Evolutionary conservation across 1,140 invertebrate species (phyloP).

Genomic region (Neodiprion pinetum): DNA sequence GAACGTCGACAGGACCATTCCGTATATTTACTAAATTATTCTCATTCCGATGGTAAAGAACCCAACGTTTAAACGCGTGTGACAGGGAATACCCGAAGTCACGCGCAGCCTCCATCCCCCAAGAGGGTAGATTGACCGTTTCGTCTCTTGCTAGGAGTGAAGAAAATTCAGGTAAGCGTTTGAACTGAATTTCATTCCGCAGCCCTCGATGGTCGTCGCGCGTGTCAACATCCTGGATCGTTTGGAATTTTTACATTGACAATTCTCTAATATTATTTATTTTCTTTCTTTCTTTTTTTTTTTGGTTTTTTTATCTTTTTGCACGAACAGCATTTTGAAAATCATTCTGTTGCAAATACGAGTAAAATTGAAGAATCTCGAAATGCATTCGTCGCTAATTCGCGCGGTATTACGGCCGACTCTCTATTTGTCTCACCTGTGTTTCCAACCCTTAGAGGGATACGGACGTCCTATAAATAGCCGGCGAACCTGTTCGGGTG

Average conservation of each 20-base stretch:
- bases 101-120: too few relatives aligned
- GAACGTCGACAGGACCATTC: constrained; percentile 1
- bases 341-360: background rate
- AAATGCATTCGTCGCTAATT: constrained; percentile 27
- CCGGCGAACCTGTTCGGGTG: background rate
- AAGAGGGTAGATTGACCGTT: too few relatives aligned
- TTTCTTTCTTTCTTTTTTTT: background rate
- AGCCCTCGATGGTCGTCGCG: too few relatives aligned
- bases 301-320: constrained; percentile 15
- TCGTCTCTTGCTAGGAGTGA: too few relatives aligned
- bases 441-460: background rate
- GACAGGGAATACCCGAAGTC: too few relatives aligned
- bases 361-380: constrained; percentile 42
- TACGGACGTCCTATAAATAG: background rate
- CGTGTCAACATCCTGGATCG: too few relatives aligned
- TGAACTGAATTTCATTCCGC: too few relatives aligned
- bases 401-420: too few relatives aligned
- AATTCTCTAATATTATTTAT: constrained; percentile 13
- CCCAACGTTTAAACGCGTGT: too few relatives aligned
- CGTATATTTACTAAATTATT: background rate
- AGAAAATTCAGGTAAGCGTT: too few relatives aligned
- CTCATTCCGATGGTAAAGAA: too few relatives aligned
- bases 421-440: background rate
- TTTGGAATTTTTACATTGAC: too few relatives aligned
- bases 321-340: background rate